phyloP scores from a whole-genome alignment of 2,888 invertebrate species.

The Reticulitermes lucifugus region DNA sequence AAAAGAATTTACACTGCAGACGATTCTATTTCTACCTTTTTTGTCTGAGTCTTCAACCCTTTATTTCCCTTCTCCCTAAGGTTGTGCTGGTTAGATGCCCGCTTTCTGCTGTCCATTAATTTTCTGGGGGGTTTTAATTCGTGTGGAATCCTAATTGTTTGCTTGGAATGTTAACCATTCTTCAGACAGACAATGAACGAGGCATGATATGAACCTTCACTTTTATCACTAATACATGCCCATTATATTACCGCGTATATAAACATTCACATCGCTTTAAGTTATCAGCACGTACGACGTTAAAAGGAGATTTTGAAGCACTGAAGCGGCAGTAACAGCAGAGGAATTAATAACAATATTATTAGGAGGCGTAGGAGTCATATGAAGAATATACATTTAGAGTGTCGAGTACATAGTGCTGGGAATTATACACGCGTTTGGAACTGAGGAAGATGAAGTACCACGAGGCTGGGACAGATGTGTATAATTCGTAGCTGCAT shows the following conservation, averaged over 20 bases:
- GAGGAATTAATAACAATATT: too few relatives aligned
- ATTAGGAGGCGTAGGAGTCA: too few relatives aligned
- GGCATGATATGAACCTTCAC: background rate
- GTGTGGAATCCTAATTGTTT: background rate
- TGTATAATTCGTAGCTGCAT: too few relatives aligned
- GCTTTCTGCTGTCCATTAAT: background rate
- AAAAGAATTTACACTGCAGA: slow-evolving; percentile 38
- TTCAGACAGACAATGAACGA: background rate
- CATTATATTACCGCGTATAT: background rate
- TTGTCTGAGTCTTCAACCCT: slow-evolving; percentile 35
- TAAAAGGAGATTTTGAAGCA: too few relatives aligned
- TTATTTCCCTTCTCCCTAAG: background rate
- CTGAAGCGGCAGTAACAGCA: too few relatives aligned
- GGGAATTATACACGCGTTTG: too few relatives aligned
- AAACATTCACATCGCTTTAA: background rate
- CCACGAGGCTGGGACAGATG: too few relatives aligned
- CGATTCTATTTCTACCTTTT: slow-evolving; percentile 20
- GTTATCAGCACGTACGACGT: background rate
- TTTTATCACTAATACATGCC: background rate
- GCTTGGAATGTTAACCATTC: background rate
- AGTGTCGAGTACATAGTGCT: too few relatives aligned
- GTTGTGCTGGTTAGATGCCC: background rate
- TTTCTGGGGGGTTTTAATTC: background rate
- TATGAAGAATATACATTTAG: too few relatives aligned
- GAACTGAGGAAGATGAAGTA: too few relatives aligned